These are phyloP conservation scores for Ambastaia sidthimunki DNA, from an alignment of 2,797 vertebrate species.

Conservation along the genomic window DNA sequence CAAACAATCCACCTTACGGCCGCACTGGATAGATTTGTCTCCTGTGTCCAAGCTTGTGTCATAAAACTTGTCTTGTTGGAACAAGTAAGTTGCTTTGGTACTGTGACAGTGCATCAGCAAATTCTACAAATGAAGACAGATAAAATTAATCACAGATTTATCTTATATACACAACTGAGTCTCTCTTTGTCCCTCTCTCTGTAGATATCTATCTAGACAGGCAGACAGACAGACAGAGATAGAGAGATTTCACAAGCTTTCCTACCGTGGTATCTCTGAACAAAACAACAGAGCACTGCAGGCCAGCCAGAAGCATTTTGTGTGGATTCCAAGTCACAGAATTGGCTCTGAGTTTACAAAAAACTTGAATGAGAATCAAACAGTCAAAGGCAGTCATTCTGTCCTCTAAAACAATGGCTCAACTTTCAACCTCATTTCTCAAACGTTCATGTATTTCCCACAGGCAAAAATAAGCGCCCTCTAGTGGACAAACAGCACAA, in stretches of 20 bases:
- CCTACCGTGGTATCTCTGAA: conserved; percentile 84
- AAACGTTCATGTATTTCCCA: too few relatives aligned
- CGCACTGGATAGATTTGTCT: conserved; percentile 89
- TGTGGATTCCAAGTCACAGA: conserved; percentile 94
- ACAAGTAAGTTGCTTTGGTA: conserved; percentile 85
- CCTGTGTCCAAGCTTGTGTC: conserved; percentile 83
- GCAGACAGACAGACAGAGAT: too few relatives aligned
- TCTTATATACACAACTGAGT: too few relatives aligned
- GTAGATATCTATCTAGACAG: too few relatives aligned
- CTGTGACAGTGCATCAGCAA: conserved; percentile 84
- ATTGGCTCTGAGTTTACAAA: conserved; percentile 77
- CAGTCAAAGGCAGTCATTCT: too few relatives aligned
- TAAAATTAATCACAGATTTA: too few relatives aligned
- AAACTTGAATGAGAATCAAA: not conserved
- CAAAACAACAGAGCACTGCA: conserved; percentile 89
- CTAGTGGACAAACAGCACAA: too few relatives aligned
- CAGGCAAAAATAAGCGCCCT: too few relatives aligned
- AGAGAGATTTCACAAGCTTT: not conserved
- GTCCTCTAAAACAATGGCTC: too few relatives aligned
- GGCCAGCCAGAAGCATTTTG: conserved; percentile 86
- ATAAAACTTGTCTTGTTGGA: conserved; percentile 92
- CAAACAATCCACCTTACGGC: conserved; percentile 88
- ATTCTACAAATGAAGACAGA: conserved; percentile 67
- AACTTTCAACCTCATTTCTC: too few relatives aligned
- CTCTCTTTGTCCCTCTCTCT: too few relatives aligned